Evolutionary conservation across 2,113 vertebrate genomes (phyloP).

Genomic region (Heptranchias perlo): DNA sequence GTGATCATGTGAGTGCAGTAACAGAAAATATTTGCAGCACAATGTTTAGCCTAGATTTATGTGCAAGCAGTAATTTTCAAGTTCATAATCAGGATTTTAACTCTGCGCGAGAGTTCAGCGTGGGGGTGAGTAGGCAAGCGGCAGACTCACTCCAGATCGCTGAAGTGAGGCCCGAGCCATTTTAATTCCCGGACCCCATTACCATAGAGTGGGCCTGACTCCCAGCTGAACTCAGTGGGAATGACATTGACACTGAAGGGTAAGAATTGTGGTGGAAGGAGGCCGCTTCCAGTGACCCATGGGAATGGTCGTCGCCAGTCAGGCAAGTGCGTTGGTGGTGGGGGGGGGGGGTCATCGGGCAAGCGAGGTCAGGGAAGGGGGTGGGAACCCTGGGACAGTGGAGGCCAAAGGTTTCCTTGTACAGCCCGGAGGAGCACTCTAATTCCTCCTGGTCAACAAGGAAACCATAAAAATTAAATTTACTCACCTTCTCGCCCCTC

Average conservation of each 20-base stretch:
- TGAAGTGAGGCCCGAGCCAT: not conserved
- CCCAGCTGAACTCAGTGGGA: not conserved
- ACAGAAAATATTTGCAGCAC: not conserved
- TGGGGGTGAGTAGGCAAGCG: not conserved
- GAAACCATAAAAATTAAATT: no score
- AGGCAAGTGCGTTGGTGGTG: no score
- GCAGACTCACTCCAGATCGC: not conserved
- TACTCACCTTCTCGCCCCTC: no score
- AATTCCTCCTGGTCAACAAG: no score
- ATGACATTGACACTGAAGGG: not conserved
- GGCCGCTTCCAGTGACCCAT: no score
- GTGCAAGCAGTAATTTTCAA: not conserved
- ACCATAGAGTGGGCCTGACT: not conserved
- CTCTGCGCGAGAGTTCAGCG: not conserved
- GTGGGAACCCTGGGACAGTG: no score
- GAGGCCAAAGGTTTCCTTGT: no score
- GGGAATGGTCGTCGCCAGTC: no score
- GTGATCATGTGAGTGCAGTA: not conserved
- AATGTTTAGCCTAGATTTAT: not conserved
- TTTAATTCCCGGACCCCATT: not conserved
- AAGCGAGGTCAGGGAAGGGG: no score
- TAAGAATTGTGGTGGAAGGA: not conserved
- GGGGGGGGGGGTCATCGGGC: no score
- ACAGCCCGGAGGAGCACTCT: no score
- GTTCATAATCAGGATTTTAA: not conserved